phyloP scores from a whole-genome alignment of 2,888 invertebrate species.

The Deilephila porcellus region DNA sequence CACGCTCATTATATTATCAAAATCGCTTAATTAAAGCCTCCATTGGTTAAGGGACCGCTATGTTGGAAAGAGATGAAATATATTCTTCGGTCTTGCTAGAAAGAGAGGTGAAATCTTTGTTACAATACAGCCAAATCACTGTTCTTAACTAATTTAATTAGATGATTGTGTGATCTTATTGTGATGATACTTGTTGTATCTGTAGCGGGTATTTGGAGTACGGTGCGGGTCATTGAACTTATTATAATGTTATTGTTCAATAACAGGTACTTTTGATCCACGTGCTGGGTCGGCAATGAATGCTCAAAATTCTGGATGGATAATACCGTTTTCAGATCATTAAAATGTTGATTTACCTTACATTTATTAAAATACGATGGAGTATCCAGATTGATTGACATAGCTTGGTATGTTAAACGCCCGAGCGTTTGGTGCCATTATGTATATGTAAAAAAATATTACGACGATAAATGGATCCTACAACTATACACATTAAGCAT shows the following conservation, averaged over 20 bases:
- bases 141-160: conserved; percentile 31
- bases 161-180: conserved; percentile 30
- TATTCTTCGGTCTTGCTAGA: neutral
- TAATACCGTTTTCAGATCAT: neutral
- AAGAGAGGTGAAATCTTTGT: conserved; percentile 8
- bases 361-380: too few species aligned
- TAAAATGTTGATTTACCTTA: too few species aligned
- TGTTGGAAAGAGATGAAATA: neutral
- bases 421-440: too few species aligned
- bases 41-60: conserved; percentile 10
- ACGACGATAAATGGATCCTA: too few species aligned
- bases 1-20: conserved; percentile 21
- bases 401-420: too few species aligned
- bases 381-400: too few species aligned
- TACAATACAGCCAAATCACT: conserved; percentile 25
- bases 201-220: conserved; percentile 19
- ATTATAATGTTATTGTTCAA: neutral
- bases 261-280: conserved; percentile 14
- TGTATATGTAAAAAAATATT: too few species aligned
- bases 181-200: conserved; percentile 22
- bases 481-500: too few species aligned
- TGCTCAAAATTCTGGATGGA: neutral
- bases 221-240: conserved; percentile 14
- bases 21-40: conserved; percentile 23
- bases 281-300: neutral